These are phyloP conservation scores for Aspiorhynchus laticeps DNA, from an alignment of 2,113 vertebrate species.

Conservation along the genomic window DNA sequence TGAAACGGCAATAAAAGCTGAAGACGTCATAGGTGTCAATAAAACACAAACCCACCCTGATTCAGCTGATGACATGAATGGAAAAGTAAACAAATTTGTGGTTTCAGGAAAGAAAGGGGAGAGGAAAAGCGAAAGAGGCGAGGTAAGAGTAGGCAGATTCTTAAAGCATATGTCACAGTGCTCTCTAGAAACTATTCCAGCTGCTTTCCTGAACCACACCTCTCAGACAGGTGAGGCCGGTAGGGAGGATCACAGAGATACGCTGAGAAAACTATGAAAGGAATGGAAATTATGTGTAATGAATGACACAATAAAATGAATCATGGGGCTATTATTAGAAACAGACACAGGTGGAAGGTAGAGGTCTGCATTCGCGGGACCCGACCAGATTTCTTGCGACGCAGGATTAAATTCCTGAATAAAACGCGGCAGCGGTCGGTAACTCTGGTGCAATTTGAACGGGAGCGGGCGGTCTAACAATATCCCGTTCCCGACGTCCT, in stretches of 20 bases:
- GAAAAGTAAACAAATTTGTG: constrained; percentile 56
- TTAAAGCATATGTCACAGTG: not conserved
- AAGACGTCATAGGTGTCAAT: constrained; percentile 43
- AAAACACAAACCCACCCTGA: constrained; percentile 13
- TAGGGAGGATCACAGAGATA: not conserved
- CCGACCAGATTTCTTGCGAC: too few species aligned
- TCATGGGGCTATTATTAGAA: not conserved
- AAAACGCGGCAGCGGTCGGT: too few species aligned
- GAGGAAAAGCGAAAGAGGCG: not conserved
- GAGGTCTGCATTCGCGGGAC: too few species aligned
- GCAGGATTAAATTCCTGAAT: too few species aligned
- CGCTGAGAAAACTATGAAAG: constrained; percentile 17
- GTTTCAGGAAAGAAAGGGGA: constrained; percentile 34
- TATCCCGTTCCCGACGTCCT: too few species aligned
- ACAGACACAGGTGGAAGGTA: not conserved
- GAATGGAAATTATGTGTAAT: constrained; percentile 24
- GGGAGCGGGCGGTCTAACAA: too few species aligned
- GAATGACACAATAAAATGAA: constrained; percentile 25
- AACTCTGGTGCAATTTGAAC: too few species aligned
- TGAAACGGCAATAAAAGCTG: constrained; percentile 31
- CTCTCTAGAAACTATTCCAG: constrained; percentile 13
- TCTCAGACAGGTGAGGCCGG: constrained; percentile 18
- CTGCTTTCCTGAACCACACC: constrained; percentile 14
- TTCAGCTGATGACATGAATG: constrained; percentile 30
- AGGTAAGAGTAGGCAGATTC: not conserved